Evolutionary conservation across 2,113 vertebrate genomes (phyloP), one percentile per base, ranked within the genome.

Genomic region (Chaetorhynchus papuensis): DNA sequence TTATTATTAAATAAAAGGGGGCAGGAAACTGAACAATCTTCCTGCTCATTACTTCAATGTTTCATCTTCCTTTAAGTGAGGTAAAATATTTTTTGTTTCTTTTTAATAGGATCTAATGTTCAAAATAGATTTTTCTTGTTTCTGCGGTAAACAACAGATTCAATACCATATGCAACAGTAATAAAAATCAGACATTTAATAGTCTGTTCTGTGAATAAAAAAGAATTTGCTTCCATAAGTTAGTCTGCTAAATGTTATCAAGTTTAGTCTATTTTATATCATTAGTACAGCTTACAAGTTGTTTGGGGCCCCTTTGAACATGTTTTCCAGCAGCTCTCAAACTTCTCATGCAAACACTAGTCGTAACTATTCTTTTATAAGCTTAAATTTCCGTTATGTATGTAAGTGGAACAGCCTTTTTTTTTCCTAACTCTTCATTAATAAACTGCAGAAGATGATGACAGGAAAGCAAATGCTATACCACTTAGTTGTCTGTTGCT

Each of bases 381-480:
- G 79, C 52, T 68, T 86, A 52, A 72, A 75, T 89, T 92, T 90
- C 42, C 33, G 63, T 93, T 92, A 75, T 37, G 71, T 59, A 70
- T 92, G 68, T 78, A 94, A 94, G 77, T 83, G 71, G 88, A 93
- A 64, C 93, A 75, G 65, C 19, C 42, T 75, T 61, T 89, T 78
- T 74, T 86, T 42, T 3, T 6, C 74, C 68, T 50, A 61, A 80
- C 49, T 91, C 83, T 86, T 96, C 85, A 64, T 96, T 96, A 96
- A 96, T 83, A 81, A 93, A 90, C 86, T 75, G 69, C 28, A 90
- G 83, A 96, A 92, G 88, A 87, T 45, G 90, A 96, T 96, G 94
- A 96, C 94, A 96, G 92, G 93, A 89, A 95, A 95, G 85, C 88
- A 94, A 97, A 90, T 96, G 94, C 44, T 72, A 12, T 86, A 92